Percentiles rank a stretch among this genome's conserved stretches.
phyloP scores from a whole-genome alignment of 2,888 invertebrate species.

The Omphaloscelis lunosa region DNA sequence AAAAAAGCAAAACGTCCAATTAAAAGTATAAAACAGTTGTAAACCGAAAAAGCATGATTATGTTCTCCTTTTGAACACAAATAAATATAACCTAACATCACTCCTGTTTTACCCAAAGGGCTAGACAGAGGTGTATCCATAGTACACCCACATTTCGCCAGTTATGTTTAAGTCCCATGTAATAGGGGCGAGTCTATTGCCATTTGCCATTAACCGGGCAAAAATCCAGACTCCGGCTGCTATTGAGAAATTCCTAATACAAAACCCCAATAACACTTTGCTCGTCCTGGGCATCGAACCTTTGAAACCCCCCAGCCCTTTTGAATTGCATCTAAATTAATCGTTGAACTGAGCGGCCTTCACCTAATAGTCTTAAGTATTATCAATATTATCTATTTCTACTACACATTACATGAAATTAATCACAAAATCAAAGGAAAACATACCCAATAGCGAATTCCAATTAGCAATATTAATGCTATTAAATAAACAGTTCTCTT shows the following conservation, averaged over 20 bases:
- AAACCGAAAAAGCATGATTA: neutral
- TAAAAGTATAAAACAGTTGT: neutral
- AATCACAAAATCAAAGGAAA: conserved; percentile 23
- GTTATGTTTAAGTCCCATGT: too few relatives aligned
- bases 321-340: neutral
- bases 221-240: too few relatives aligned
- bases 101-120: too few relatives aligned
- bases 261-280: too few relatives aligned
- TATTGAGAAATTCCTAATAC: too few relatives aligned
- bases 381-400: too few relatives aligned
- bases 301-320: neutral
- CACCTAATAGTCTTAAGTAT: neutral
- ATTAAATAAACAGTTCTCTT: conserved; percentile 62
- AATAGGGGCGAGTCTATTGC: too few relatives aligned
- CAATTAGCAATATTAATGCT: conserved; percentile 32
- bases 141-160: too few relatives aligned
- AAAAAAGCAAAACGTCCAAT: neutral
- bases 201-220: too few relatives aligned
- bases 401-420: neutral
- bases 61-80: neutral
- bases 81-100: too few relatives aligned
- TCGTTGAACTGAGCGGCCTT: neutral
- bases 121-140: too few relatives aligned
- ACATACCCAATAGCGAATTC: conserved; percentile 14
- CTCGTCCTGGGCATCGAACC: too few relatives aligned